Percentiles rank a stretch among this genome's conserved stretches.
Conservation (phyloP, 2,888 invertebrate genomes). For the Dryomyza anilis region DNA sequence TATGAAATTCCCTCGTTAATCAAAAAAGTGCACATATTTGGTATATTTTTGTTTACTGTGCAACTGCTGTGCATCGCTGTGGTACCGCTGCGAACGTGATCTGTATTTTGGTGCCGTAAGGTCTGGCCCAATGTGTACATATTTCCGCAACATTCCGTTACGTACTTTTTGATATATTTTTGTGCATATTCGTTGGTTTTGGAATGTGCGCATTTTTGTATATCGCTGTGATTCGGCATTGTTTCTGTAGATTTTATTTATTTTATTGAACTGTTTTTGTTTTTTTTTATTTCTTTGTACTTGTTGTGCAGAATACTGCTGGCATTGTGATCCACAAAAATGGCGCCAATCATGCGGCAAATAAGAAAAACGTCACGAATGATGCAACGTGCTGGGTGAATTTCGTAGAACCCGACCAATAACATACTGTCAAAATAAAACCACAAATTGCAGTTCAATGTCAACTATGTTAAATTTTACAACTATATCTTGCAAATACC, state of each 20-base stretch:
- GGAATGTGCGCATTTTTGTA: constrained; percentile 6
- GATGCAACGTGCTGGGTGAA: not conserved
- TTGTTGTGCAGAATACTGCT: not conserved
- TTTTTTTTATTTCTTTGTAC: not conserved
- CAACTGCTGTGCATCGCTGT: not conserved
- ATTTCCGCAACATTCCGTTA: too few relatives aligned
- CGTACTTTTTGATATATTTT: not conserved
- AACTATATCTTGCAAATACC: not conserved
- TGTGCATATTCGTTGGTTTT: not conserved
- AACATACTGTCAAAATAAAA: too few relatives aligned
- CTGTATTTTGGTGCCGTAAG: too few relatives aligned
- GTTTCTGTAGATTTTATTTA: not conserved
- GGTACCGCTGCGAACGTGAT: too few relatives aligned
- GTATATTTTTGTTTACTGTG: not conserved
- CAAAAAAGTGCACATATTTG: too few relatives aligned
- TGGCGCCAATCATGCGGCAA: constrained; percentile 21
- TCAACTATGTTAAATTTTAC: too few relatives aligned
- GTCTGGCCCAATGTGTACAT: too few relatives aligned
- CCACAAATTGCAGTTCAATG: too few relatives aligned
- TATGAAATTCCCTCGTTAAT: too few relatives aligned
- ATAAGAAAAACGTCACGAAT: constrained; percentile 14
- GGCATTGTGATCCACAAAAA: constrained; percentile 12
- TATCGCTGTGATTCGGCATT: constrained; percentile 5
- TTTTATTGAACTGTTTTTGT: not conserved
- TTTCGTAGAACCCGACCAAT: too few relatives aligned